These are phyloP conservation scores for Aphodius granarius DNA, from an alignment of 2,888 invertebrate species.

Conservation along the genomic window DNA sequence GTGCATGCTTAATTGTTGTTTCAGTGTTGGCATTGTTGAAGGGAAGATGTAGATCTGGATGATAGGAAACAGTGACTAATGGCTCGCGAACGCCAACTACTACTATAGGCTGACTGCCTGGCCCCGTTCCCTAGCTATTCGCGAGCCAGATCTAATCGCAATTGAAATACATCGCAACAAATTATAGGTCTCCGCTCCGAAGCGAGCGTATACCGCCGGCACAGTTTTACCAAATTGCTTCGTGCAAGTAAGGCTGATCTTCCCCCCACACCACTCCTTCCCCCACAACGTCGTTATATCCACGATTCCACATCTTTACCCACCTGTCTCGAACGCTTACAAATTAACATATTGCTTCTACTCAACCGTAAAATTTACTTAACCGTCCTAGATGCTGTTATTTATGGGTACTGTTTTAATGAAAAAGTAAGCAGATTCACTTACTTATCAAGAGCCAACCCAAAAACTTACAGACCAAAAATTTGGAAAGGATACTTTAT, in stretches of 20 bases:
- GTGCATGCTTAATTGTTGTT: conserved; percentile 53
- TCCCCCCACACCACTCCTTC: not conserved
- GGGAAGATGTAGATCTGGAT: conserved; percentile 20
- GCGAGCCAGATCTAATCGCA: conserved; percentile 22
- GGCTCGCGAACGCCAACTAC: conserved; percentile 1
- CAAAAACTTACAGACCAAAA: no score
- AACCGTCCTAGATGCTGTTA: no score
- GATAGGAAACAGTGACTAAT: conserved; percentile 24
- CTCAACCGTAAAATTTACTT: no score
- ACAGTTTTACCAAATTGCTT: not conserved
- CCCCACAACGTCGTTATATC: not conserved
- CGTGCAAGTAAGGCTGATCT: not conserved
- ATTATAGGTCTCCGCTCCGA: conserved; percentile 17
- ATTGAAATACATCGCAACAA: conserved; percentile 23
- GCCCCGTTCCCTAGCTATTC: not conserved
- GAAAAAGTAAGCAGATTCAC: no score
- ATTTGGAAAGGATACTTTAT: no score
- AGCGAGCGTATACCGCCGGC: not conserved
- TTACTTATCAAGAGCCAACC: no score
- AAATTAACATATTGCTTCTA: not conserved
- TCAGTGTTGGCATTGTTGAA: conserved; percentile 43
- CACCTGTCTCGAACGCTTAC: not conserved
- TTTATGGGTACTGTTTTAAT: no score
- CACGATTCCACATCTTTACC: not conserved
- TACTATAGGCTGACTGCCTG: conserved; percentile 7